A percentile compares a stretch with the other conserved stretches of the same genome.
Evolutionary conservation across 2,888 invertebrate genomes (phyloP).

Genomic region (Callimorpha dominula): DNA sequence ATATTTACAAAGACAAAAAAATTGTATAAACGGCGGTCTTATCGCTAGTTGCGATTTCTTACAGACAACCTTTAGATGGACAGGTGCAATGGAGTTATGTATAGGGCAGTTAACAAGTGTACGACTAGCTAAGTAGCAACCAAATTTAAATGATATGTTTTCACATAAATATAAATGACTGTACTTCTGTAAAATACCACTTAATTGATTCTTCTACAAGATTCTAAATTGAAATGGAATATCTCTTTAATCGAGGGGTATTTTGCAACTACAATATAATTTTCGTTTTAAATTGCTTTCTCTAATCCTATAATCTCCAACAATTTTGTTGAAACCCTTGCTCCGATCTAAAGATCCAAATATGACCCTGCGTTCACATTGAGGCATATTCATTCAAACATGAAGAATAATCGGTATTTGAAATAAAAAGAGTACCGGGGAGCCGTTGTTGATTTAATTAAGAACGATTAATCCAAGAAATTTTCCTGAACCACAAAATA

Average conservation of each 20-base stretch:
- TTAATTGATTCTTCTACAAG: background rate
- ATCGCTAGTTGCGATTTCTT: too few species aligned
- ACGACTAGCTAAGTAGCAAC: too few species aligned
- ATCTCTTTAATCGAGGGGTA: background rate
- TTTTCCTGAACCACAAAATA: constrained; percentile 60
- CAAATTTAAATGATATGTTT: background rate
- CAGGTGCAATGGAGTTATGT: too few species aligned
- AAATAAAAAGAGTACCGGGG: constrained; percentile 63
- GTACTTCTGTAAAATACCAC: background rate
- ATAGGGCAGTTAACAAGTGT: too few species aligned
- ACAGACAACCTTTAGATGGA: too few species aligned
- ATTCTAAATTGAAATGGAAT: constrained; percentile 15
- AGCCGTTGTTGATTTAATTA: constrained; percentile 73
- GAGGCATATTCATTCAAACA: constrained; percentile 34
- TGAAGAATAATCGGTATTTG: constrained; percentile 62
- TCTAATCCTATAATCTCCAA: constrained; percentile 15
- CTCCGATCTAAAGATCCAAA: background rate
- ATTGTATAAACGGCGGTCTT: too few species aligned
- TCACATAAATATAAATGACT: background rate
- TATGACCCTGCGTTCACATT: constrained; percentile 26
- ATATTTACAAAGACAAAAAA: too few species aligned
- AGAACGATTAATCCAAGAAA: constrained; percentile 75
- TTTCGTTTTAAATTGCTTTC: constrained; percentile 14
- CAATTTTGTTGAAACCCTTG: constrained; percentile 2
- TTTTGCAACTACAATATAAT: background rate